A percentile compares a stretch with the other conserved stretches of the same genome.
Conservation (phyloP, 2,113 vertebrate genomes). For the Numida meleagris region DNA sequence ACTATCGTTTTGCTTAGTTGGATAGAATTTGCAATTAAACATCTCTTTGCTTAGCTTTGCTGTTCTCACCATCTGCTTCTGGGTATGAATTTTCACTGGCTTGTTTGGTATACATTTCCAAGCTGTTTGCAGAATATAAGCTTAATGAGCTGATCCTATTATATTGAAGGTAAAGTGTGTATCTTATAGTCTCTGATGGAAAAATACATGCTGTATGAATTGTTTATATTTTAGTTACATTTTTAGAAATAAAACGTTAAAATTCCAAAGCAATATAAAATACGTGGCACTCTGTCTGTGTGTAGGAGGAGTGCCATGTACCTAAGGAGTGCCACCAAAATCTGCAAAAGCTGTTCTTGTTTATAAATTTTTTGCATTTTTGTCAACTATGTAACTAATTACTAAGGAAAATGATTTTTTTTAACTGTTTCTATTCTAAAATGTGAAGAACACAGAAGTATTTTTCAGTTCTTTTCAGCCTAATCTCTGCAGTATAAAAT, state of each 20-base stretch:
- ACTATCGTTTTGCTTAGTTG: constrained; percentile 37
- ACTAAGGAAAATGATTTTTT: background rate
- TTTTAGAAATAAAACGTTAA: constrained; percentile 19
- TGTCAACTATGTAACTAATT: background rate
- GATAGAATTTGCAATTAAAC: constrained; percentile 56
- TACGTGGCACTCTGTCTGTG: background rate
- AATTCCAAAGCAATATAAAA: background rate
- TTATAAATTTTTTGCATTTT: background rate
- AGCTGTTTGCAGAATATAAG: constrained; percentile 61
- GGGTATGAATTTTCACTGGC: constrained; percentile 59
- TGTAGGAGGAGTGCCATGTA: constrained; percentile 28
- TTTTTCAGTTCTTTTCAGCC: background rate
- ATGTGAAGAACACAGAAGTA: fast-evolving
- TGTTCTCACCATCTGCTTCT: constrained; percentile 72
- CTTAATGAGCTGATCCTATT: constrained; percentile 61
- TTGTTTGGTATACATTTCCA: constrained; percentile 66
- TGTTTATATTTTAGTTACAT: background rate
- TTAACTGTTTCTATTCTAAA: background rate
- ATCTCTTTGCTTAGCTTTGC: constrained; percentile 67
- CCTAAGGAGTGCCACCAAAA: background rate
- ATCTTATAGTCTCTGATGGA: constrained; percentile 28
- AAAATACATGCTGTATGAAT: background rate
- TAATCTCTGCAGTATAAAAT: background rate
- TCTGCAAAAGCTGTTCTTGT: constrained; percentile 6
- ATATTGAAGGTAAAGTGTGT: constrained; percentile 35